Base-by-base conservation (phyloP, 2,797 vertebrate genomes). In the Pseudomugil gertrudae region DNA sequence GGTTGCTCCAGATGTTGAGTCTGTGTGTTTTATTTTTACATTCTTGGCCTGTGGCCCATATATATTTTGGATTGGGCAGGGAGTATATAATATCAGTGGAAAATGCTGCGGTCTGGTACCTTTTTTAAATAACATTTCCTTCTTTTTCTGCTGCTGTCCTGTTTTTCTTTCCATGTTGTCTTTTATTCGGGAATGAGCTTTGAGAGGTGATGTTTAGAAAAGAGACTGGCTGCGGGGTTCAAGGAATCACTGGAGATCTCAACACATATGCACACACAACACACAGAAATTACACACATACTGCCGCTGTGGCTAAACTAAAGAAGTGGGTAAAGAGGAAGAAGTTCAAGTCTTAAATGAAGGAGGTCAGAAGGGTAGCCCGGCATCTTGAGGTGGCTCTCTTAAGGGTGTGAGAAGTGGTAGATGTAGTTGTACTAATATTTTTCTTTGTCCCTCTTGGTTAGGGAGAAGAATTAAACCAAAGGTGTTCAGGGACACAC, bases 111-210 rank as follows among this genome's bases (percentile, higher is more conserved):
- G 96, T 98, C 97, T 98, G 96, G 96, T 98, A 98, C 97, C 97
- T 99, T 98, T 99, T 98, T 98, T 98, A 98, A 98, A 99, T 97
- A 98, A 98, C 96, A 98, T 99, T 98, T 98, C 97, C 97, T 96
- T 96, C 95, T 94, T 95, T 98, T 96, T 97, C 95, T 95, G 95
- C 96, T 94, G 95, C 96, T 95, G 92, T 94, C 90, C 96, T 98
- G 97, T 98, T 99, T 98, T 98, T 97, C 96, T 98, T 98, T 98
- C 97, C 96, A 96, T 97, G 95, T 98, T 98, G 96, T 96, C 95
- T 95, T 98, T 97, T 97, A 96, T 97, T 96, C 92, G 93, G 95
- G 95, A 94, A 92, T 90, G 91, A 84, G 78, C 76, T 91, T 89
- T 79, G 87, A 89, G 87, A 93, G 92, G 91, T 91, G 91, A 92